Base-by-base conservation (phyloP, 64 coral and sea anemone species). In the Catalaphyllia jardinei region DNA sequence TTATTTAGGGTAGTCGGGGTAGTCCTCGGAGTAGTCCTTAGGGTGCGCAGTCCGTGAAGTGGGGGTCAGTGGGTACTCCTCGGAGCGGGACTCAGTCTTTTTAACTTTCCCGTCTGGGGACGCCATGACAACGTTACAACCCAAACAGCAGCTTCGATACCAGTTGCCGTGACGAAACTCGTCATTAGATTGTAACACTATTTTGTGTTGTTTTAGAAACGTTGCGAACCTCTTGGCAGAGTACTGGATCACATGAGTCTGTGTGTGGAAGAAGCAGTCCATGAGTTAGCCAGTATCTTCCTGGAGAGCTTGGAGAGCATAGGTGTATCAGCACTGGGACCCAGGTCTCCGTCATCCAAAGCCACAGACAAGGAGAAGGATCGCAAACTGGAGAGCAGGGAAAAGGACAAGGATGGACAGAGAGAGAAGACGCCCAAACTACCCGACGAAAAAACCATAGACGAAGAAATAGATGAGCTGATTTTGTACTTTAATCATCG, bases 381-480 rank as follows among this genome's bases (percentile, higher is more conserved):
- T 30, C 86, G 87, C 8, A 96, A 96, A 82, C 54, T 77, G 67
- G 95, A 96, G 14, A 80, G 71, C 42, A 81, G 71, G 51, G 95
- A 89, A 13, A 87, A 93, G 33, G 91, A 96, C 30, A 89, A 87
- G 22, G 91, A 96, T 13, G 87, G 67, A 10, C 83, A 82, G 14
- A 80, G 91, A 63, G 91, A 91, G 29, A 96, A 93, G 77, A 88
- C 95, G 13, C 88, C 91, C 19, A 96, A 96, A 85, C 77, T 85
- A 6, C 91, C 92, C 3, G 95, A 96, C 33, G 95, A 96, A 54
- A 96, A 96, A 82, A 88, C 91, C 30, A 72, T 96, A 60, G 88
- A 93, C 39, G 95, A 96, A 86, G 95, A 96, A 54, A 96, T 96
- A 24, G 95, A 93, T 80, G 95, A 96, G 38, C 76, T 96, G 67